Conservation (phyloP, 2,888 invertebrate species). For the Clitarchus hookeri region DNA sequence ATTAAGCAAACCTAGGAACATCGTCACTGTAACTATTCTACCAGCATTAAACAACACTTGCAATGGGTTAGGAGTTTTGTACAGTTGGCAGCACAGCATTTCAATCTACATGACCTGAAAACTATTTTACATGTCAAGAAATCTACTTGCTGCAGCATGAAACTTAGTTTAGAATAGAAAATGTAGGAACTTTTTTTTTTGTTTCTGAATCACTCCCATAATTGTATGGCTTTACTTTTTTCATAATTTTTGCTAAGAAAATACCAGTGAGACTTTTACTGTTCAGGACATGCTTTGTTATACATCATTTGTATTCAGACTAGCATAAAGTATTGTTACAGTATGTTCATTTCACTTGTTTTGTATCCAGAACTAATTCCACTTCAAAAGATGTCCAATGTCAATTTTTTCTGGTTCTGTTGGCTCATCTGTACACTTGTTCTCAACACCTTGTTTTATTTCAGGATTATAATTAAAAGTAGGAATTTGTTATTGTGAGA, state of each 20-base stretch:
- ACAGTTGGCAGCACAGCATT: no score
- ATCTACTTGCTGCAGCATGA: no score
- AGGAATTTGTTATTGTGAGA: background rate
- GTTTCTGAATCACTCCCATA: no score
- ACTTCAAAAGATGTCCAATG: background rate
- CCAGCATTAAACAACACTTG: no score
- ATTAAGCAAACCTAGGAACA: no score
- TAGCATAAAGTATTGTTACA: background rate
- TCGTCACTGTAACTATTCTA: no score
- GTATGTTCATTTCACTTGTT: background rate
- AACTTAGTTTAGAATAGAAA: no score
- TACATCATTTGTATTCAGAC: background rate
- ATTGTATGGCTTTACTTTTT: background rate
- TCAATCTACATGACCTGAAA: no score
- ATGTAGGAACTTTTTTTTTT: no score
- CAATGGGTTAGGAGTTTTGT: no score
- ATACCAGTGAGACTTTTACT: background rate
- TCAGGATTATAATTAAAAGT: background rate
- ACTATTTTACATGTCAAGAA: no score
- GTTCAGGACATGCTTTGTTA: background rate
- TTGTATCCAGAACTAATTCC: background rate
- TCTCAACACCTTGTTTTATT: background rate
- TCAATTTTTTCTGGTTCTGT: background rate
- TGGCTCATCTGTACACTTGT: background rate
- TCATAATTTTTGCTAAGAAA: no score